Evolutionary conservation across 2,888 invertebrate genomes (phyloP).

Genomic region (Limnephilus auricula): DNA sequence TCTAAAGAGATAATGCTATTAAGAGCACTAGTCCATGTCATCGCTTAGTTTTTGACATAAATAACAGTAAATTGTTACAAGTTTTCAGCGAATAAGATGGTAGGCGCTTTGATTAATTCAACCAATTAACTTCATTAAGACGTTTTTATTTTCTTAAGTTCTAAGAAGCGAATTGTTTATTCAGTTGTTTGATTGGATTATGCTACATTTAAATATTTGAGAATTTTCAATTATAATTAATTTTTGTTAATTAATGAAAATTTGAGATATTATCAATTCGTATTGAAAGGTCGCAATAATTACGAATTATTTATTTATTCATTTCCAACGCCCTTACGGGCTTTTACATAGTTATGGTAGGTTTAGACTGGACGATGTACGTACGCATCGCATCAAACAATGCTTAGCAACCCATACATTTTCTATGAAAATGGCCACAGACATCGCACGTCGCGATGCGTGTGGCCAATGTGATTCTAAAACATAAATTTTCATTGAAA

Average conservation of each 20-base stretch:
- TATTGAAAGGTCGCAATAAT: neutral
- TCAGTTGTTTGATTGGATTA: neutral
- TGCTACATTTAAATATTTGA: neutral
- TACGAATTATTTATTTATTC: too few species aligned
- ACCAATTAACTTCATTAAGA: neutral
- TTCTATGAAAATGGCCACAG: too few species aligned
- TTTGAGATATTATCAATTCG: neutral
- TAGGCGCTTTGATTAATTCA: constrained; percentile 3
- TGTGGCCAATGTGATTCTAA: too few species aligned
- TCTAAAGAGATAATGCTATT: constrained; percentile 38
- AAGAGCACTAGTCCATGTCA: constrained; percentile 8
- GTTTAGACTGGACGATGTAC: too few species aligned
- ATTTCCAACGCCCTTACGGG: too few species aligned
- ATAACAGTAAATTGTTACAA: constrained; percentile 21
- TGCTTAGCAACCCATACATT: too few species aligned
- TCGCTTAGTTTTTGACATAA: constrained; percentile 37
- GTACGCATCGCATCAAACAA: too few species aligned
- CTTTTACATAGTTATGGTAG: too few species aligned
- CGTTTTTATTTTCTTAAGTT: neutral
- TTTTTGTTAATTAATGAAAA: too few species aligned
- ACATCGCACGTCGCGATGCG: too few species aligned
- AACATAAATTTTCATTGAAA: too few species aligned
- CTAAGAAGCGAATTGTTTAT: neutral
- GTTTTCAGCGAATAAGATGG: constrained; percentile 22
- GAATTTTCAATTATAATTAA: neutral